phyloP scores from a whole-genome alignment of 2,113 vertebrate species.

The Saccopteryx bilineata region DNA sequence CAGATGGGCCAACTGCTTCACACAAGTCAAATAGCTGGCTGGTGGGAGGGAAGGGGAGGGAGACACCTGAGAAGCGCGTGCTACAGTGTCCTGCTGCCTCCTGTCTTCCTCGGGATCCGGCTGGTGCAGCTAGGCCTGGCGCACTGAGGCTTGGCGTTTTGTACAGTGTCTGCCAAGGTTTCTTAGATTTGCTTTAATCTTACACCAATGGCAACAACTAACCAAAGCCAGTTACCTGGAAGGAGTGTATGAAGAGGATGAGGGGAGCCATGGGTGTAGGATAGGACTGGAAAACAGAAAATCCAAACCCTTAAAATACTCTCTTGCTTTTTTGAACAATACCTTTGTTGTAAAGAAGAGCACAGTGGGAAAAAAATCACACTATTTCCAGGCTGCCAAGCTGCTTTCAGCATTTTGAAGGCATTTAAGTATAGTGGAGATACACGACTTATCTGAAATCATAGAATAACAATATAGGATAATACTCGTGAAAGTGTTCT shows the following conservation, averaged over 20 bases:
- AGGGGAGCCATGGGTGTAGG: neutral
- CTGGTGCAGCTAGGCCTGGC: neutral
- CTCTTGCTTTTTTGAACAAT: neutral
- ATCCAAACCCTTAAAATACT: neutral
- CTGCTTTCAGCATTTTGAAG: neutral
- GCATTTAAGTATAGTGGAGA: neutral
- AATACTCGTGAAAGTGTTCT: neutral
- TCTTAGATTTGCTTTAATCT: constrained; percentile 27
- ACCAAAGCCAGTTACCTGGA: neutral
- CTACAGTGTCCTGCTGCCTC: neutral
- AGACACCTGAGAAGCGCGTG: accelerated
- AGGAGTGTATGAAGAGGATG: neutral
- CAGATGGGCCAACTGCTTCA: neutral
- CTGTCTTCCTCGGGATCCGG: neutral
- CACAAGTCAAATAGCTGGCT: neutral
- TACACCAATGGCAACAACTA: neutral
- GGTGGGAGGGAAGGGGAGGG: neutral
- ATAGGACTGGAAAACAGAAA: neutral
- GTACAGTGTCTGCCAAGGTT: neutral
- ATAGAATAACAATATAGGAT: neutral
- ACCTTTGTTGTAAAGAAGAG: neutral
- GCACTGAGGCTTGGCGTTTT: neutral
- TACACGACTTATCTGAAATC: neutral
- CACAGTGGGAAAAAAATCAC: neutral
- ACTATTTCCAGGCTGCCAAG: neutral